These are phyloP conservation scores for Spinibarbus caldwelli DNA, from an alignment of 2,797 vertebrate genomes.

Conservation along the genomic window DNA sequence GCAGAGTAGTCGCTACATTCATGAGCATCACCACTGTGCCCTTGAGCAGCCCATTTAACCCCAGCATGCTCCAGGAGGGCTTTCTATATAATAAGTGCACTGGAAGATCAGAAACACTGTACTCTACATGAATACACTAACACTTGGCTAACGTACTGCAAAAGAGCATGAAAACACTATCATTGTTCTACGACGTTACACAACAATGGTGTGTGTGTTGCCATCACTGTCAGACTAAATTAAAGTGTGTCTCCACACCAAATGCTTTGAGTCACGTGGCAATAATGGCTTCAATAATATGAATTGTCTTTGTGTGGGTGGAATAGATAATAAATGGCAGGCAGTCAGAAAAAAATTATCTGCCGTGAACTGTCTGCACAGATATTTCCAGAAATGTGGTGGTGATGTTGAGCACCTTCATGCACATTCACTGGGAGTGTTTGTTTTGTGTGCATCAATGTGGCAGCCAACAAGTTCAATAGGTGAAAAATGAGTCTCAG, in stretches of 20 bases:
- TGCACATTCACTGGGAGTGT: not conserved
- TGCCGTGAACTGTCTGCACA: not conserved
- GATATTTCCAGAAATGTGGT: slow-evolving; percentile 13
- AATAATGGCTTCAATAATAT: slow-evolving; percentile 18
- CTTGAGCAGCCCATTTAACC: not conserved
- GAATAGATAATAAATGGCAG: slow-evolving; percentile 40
- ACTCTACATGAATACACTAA: not conserved
- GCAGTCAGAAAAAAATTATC: slow-evolving; percentile 14
- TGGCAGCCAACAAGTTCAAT: slow-evolving; percentile 17
- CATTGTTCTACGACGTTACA: not conserved
- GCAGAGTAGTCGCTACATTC: not conserved
- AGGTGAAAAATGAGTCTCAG: not conserved
- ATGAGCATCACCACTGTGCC: not conserved
- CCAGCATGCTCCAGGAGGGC: not conserved
- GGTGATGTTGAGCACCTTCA: not conserved
- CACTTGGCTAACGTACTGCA: not conserved
- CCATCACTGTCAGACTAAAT: not conserved
- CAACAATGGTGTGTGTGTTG: not conserved
- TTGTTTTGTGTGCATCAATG: slow-evolving; percentile 8
- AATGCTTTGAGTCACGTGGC: slow-evolving; percentile 9
- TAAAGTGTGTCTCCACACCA: not conserved
- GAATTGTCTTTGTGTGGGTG: slow-evolving; percentile 26
- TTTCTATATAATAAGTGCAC: not conserved
- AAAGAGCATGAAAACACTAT: not conserved
- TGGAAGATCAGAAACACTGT: not conserved